Percentiles rank a stretch among this genome's conserved stretches.
These are phyloP conservation scores for Hepsetus odoe DNA, from an alignment of 2,113 vertebrate genomes.

Conservation along the genomic window DNA sequence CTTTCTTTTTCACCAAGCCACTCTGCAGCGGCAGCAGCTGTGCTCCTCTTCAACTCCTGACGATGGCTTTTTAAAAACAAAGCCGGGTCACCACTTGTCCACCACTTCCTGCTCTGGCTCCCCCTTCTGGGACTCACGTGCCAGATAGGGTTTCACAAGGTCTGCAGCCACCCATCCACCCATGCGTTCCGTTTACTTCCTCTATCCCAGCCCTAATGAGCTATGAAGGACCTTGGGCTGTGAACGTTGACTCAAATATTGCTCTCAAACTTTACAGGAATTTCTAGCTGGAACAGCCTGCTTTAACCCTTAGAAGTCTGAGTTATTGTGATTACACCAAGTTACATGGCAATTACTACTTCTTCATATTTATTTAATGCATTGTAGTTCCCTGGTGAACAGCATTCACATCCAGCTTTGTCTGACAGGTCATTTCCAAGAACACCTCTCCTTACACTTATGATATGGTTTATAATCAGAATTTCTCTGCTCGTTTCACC, in stretches of 20 bases:
- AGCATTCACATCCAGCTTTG: no score
- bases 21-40: conserved; percentile 35
- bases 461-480: no score
- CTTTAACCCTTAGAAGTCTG: neutral
- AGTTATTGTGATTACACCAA: neutral
- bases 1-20: conserved; percentile 33
- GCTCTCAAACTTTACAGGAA: neutral
- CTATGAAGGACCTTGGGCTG: conserved; percentile 31
- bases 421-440: no score
- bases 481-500: no score
- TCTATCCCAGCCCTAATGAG: conserved; percentile 22
- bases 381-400: no score
- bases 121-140: conserved; percentile 44
- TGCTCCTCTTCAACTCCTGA: conserved; percentile 29
- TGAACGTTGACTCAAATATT: conserved; percentile 13
- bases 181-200: conserved; percentile 19
- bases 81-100: conserved; percentile 25
- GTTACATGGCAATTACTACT: no score
- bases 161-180: neutral
- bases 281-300: conserved; percentile 7
- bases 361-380: no score
- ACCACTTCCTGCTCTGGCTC: conserved; percentile 52
- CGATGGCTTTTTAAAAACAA: conserved; percentile 38
- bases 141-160: conserved; percentile 48
- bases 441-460: no score